Conservation (phyloP, 2,888 invertebrate species). For the Papilio gigon region DNA sequence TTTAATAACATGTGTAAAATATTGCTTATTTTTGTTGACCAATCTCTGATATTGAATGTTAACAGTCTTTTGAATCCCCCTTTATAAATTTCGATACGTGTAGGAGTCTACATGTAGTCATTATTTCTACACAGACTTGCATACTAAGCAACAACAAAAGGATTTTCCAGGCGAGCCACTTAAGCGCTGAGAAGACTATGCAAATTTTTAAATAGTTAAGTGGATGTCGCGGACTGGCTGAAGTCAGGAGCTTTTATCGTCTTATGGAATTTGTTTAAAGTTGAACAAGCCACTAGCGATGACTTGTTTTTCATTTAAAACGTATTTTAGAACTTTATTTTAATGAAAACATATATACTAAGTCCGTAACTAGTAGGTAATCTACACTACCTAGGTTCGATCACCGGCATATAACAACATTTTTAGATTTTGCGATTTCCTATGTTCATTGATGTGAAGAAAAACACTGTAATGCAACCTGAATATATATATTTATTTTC, state of each 20-base stretch:
- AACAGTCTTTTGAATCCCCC: background rate
- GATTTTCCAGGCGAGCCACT: conserved; percentile 23
- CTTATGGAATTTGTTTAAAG: conserved; percentile 32
- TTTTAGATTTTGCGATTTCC: too few relatives aligned
- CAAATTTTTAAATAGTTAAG: conserved; percentile 38
- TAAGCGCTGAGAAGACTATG: conserved; percentile 33
- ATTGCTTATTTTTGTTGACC: too few relatives aligned
- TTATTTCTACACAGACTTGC: background rate
- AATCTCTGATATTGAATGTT: too few relatives aligned
- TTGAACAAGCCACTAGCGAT: conserved; percentile 4
- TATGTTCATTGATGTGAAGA: too few relatives aligned
- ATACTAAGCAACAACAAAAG: conserved; percentile 16
- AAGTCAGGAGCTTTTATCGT: conserved; percentile 26
- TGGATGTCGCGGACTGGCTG: conserved; percentile 7
- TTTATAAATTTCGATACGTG: background rate
- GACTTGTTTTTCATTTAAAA: background rate
- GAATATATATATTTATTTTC: too few relatives aligned
- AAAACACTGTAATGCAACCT: too few relatives aligned
- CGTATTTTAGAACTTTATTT: background rate
- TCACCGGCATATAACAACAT: too few relatives aligned
- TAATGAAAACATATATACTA: background rate
- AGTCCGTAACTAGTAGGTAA: too few relatives aligned
- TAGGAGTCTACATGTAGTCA: background rate
- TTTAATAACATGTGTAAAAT: too few relatives aligned
- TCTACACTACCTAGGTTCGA: too few relatives aligned